These are phyloP conservation scores for Prionace glauca DNA, from an alignment of 2,797 vertebrate species.

Conservation along the genomic window DNA sequence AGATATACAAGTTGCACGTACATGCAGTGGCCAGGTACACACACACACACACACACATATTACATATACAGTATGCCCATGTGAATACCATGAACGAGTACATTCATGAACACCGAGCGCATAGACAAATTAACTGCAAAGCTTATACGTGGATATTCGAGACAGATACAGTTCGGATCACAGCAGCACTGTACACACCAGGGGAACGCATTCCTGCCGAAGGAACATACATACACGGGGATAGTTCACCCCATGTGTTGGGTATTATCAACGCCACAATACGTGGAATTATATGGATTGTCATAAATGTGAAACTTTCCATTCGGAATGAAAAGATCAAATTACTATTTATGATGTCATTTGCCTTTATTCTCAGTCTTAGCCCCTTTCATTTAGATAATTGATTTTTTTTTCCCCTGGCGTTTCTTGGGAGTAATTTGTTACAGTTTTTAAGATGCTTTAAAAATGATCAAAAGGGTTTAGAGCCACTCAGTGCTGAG, in stretches of 20 bases:
- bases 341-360: slow-evolving; percentile 18
- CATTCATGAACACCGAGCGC: background rate
- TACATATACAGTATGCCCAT: background rate
- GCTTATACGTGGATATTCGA: background rate
- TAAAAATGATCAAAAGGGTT: slow-evolving; percentile 59
- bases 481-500: slow-evolving; percentile 50
- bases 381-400: slow-evolving; percentile 55
- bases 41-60: background rate
- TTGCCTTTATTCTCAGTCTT: slow-evolving; percentile 20
- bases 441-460: slow-evolving; percentile 51
- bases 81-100: background rate
- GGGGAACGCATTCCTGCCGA: background rate
- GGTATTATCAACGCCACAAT: background rate
- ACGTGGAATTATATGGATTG: background rate
- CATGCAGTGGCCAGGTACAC: background rate
- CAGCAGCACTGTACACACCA: background rate
- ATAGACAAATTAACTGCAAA: background rate
- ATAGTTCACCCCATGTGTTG: background rate
- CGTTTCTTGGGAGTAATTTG: slow-evolving; percentile 55
- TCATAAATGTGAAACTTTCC: background rate
- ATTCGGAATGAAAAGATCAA: slow-evolving; percentile 18
- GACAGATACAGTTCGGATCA: background rate
- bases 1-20: background rate
- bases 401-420: slow-evolving; percentile 55
- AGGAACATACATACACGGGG: background rate